phyloP scores from a whole-genome alignment of 2,888 invertebrate genomes.

The Dolichomitus sp. region DNA sequence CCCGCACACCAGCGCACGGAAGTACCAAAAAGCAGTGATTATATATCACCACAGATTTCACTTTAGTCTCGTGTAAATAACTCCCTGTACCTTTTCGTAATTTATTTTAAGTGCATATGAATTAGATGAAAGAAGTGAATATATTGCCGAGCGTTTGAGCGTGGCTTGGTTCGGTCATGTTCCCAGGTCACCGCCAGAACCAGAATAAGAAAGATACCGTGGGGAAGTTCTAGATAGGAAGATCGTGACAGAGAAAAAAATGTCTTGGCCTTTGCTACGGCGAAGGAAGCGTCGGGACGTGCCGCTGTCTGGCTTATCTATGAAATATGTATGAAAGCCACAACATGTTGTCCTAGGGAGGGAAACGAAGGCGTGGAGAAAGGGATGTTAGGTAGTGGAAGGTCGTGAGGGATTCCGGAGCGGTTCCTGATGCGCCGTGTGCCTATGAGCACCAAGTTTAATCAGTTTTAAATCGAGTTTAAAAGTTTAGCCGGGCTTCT shows the following conservation, averaged over 20 bases:
- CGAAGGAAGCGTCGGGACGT: constrained; percentile 39
- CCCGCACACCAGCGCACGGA: neutral
- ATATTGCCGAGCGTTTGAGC: neutral
- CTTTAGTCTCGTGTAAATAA: neutral
- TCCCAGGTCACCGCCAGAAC: neutral
- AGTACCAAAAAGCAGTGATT: neutral
- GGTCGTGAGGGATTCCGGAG: neutral
- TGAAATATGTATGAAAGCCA: constrained; percentile 68
- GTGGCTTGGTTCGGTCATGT: neutral
- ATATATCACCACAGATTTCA: neutral
- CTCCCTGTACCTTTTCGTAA: neutral
- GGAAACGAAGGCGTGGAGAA: constrained; percentile 43
- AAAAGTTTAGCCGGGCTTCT: constrained; percentile 70
- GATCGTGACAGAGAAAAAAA: constrained; percentile 23
- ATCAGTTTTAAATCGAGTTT: constrained; percentile 79
- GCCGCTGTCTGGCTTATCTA: constrained; percentile 60
- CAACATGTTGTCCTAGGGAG: constrained; percentile 62
- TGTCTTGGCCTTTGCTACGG: constrained; percentile 28
- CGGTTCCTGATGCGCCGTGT: constrained; percentile 48
- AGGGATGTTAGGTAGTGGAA: constrained; percentile 14
- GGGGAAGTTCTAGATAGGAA: constrained; percentile 23
- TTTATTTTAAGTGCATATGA: neutral
- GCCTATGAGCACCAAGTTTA: constrained; percentile 73
- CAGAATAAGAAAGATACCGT: neutral
- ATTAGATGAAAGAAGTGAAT: neutral